These are phyloP conservation scores for Setophaga petechia DNA, from an alignment of 2,113 vertebrate species.

Conservation along the genomic window DNA sequence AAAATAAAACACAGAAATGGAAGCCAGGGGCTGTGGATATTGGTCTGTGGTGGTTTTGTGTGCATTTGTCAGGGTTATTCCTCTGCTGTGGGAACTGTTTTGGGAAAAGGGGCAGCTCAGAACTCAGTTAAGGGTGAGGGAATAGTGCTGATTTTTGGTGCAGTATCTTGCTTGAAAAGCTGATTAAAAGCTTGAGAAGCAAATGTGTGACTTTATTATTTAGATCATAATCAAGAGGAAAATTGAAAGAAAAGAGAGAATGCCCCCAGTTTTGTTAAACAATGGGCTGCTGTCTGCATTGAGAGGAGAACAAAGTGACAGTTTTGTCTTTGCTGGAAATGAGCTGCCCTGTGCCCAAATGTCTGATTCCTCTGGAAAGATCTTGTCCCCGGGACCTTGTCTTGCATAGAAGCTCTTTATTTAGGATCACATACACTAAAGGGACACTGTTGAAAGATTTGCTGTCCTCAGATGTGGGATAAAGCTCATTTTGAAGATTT, in stretches of 20 bases:
- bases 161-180: background rate
- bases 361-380: background rate
- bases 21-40: background rate
- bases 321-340: background rate
- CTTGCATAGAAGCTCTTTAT: background rate
- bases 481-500: background rate
- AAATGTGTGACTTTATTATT: background rate
- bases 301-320: conserved; percentile 14
- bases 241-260: background rate
- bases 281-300: conserved; percentile 11
- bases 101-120: background rate
- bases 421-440: background rate
- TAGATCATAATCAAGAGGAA: background rate
- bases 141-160: background rate
- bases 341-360: background rate
- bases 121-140: background rate
- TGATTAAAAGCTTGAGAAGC: background rate
- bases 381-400: background rate
- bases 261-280: background rate
- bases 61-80: background rate
- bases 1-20: background rate
- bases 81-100: background rate
- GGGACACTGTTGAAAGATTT: background rate
- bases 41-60: background rate
- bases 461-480: background rate